These are phyloP conservation scores for Hemicrepidius hirtus DNA, from an alignment of 2,888 invertebrate species.

Conservation along the genomic window DNA sequence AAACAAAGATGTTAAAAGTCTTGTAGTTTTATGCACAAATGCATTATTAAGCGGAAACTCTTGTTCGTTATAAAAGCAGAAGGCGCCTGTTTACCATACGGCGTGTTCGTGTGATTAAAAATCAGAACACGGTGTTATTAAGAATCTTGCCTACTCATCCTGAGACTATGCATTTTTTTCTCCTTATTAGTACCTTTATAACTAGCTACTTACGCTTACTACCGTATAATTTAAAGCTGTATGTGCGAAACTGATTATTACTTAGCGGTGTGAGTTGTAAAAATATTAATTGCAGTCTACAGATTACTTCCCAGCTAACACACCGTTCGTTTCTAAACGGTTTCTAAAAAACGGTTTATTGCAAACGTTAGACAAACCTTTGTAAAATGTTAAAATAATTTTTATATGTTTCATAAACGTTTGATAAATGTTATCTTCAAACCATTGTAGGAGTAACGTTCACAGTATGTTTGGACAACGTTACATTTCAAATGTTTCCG, in stretches of 20 bases:
- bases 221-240: slow-evolving; percentile 37
- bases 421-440: too few relatives aligned
- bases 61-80: slow-evolving; percentile 43
- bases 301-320: too few relatives aligned
- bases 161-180: slow-evolving; percentile 65
- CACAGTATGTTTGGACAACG: too few relatives aligned
- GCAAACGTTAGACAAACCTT: too few relatives aligned
- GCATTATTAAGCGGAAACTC: slow-evolving; percentile 48
- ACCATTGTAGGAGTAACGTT: too few relatives aligned
- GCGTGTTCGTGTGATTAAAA: slow-evolving; percentile 62
- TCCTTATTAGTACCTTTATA: slow-evolving; percentile 60
- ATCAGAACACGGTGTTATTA: slow-evolving; percentile 62
- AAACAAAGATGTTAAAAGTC: slow-evolving; percentile 13
- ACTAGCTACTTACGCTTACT: slow-evolving; percentile 31
- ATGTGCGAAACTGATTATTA: slow-evolving; percentile 46
- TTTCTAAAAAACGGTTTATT: too few relatives aligned
- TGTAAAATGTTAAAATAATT: too few relatives aligned
- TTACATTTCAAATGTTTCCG: too few relatives aligned
- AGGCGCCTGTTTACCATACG: slow-evolving; percentile 47
- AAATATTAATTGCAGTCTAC: slow-evolving; percentile 40
- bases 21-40: slow-evolving; percentile 34
- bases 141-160: slow-evolving; percentile 66
- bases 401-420: too few relatives aligned
- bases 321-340: too few relatives aligned
- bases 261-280: slow-evolving; percentile 34